These are phyloP conservation scores for Dicrostonyx torquatus DNA, from an alignment of 2,797 vertebrate species.

Conservation along the genomic window DNA sequence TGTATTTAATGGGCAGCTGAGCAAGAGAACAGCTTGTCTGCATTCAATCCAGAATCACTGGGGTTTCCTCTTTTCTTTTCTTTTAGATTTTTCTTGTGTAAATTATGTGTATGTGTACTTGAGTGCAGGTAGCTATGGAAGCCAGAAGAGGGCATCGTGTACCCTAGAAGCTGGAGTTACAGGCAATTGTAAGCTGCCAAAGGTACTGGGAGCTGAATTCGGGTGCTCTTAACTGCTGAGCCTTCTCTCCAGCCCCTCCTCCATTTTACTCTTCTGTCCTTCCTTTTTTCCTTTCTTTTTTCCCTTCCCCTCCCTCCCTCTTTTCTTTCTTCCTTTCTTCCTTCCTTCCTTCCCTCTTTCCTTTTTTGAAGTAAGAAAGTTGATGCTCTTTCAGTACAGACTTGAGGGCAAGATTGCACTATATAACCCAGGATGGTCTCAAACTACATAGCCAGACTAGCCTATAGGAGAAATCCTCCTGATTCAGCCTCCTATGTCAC, in stretches of 20 bases:
- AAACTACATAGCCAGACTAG: not conserved
- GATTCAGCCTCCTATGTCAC: not conserved
- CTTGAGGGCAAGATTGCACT: not conserved
- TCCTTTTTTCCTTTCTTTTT: not conserved
- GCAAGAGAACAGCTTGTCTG: constrained; percentile 64
- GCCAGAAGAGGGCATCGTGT: not conserved
- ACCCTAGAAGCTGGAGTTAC: not conserved
- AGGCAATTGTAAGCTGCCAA: too few species aligned
- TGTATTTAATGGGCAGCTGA: constrained; percentile 63
- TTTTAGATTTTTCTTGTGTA: not conserved
- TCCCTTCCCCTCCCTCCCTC: too few species aligned
- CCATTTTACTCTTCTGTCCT: not conserved
- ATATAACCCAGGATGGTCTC: not conserved
- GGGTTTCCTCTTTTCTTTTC: constrained; percentile 53
- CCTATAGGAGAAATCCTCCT: not conserved
- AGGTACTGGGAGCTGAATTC: not conserved
- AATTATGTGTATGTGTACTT: not conserved
- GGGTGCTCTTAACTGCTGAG: not conserved
- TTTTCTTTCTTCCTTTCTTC: not conserved
- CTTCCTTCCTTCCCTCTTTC: constrained; percentile 1
- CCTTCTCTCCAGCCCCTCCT: not conserved
- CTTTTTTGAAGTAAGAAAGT: constrained; percentile 37
- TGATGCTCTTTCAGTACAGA: not conserved
- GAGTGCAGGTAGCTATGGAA: too few species aligned
- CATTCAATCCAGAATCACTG: constrained; percentile 68